These are phyloP conservation scores for Hirundichthys speculiger DNA, from an alignment of 2,113 vertebrate species.

Conservation along the genomic window DNA sequence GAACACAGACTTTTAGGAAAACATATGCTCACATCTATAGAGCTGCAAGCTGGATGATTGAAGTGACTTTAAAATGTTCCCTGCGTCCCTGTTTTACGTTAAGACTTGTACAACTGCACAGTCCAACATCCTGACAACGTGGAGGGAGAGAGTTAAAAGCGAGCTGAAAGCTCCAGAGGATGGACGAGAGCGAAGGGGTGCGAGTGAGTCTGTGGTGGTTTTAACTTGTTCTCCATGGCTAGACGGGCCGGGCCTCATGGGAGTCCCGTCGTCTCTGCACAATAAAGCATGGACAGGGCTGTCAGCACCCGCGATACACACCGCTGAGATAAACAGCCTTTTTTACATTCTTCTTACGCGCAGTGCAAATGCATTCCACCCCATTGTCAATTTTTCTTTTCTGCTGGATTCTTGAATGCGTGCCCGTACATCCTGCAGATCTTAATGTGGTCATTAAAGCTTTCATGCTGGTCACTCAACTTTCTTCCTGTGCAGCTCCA, in stretches of 20 bases:
- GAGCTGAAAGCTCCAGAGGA: slow-evolving; percentile 13
- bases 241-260: slow-evolving; percentile 57
- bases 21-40: slow-evolving; percentile 18
- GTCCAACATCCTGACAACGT: slow-evolving; percentile 1
- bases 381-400: slow-evolving; percentile 56
- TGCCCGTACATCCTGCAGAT: slow-evolving; percentile 58
- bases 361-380: slow-evolving; percentile 29
- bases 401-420: slow-evolving; percentile 50
- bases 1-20: slow-evolving; percentile 3
- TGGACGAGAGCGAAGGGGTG: slow-evolving; percentile 8
- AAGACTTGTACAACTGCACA: slow-evolving; percentile 5
- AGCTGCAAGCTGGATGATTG: slow-evolving; percentile 31
- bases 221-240: slow-evolving; percentile 58
- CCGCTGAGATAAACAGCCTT: slow-evolving; percentile 68
- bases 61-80: slow-evolving; percentile 33
- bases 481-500: slow-evolving; percentile 48
- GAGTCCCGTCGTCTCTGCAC: slow-evolving; percentile 60
- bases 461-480: slow-evolving; percentile 62
- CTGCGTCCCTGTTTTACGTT: slow-evolving; percentile 11
- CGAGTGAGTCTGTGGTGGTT: background rate
- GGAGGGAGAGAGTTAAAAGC: slow-evolving; percentile 16
- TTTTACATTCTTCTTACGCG: slow-evolving; percentile 38
- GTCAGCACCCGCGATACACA: slow-evolving; percentile 72
- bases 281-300: slow-evolving; percentile 77
- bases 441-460: slow-evolving; percentile 67